Evolutionary conservation across 2,113 vertebrate genomes (phyloP).

Genomic region (Erythrocercus mccallii): DNA sequence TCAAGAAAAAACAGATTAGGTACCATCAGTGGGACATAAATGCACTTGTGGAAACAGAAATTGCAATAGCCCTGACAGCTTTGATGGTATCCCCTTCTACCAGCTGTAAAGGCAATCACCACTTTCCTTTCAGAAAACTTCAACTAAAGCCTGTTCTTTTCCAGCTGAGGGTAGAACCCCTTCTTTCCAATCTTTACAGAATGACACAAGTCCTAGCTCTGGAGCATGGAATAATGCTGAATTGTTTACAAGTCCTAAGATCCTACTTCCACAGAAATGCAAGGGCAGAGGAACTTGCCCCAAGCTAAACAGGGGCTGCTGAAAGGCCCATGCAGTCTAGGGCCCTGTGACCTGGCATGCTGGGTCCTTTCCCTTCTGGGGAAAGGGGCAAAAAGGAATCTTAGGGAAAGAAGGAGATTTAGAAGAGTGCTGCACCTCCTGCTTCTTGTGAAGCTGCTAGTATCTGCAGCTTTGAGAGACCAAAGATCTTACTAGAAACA

Average conservation of each 20-base stretch:
- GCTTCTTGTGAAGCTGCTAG: background rate
- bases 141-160: background rate
- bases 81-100: background rate
- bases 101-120: background rate
- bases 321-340: background rate
- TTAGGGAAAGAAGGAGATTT: background rate
- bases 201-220: background rate
- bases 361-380: background rate
- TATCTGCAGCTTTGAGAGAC: background rate
- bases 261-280: background rate
- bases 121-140: background rate
- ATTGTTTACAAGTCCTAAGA: background rate
- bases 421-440: background rate
- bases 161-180: background rate
- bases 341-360: background rate
- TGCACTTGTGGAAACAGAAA: background rate
- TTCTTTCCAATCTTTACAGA: background rate
- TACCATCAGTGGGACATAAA: background rate
- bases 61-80: background rate
- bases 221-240: background rate
- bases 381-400: background rate
- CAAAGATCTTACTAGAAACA: background rate
- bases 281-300: background rate
- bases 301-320: background rate
- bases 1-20: slow-evolving; percentile 9